phyloP scores from a whole-genome alignment of 2,113 vertebrate species.

The Malurus alboscapulatus region DNA sequence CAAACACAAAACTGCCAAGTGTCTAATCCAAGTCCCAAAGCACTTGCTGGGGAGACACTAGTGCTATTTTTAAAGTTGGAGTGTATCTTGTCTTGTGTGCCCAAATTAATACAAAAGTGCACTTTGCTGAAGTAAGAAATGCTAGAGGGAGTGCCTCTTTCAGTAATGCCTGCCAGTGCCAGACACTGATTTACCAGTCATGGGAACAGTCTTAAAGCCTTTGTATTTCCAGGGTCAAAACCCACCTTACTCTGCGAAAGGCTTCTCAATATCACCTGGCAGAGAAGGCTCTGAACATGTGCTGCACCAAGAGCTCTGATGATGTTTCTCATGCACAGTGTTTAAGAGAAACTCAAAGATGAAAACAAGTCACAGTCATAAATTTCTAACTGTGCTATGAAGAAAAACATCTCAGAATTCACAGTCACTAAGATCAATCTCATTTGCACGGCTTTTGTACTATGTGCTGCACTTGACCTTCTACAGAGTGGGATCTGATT shows the following conservation, averaged over 20 bases:
- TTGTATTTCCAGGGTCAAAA: not conserved
- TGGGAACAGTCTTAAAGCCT: not conserved
- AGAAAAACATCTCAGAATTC: not conserved
- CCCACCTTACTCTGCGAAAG: not conserved
- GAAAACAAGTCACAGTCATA: not conserved
- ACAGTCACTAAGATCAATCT: not conserved
- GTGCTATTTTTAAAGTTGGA: slow-evolving; percentile 39
- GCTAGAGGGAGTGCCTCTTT: not conserved
- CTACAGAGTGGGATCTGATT: not conserved
- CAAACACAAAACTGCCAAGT: not conserved
- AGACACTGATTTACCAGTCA: not conserved
- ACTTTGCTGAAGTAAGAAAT: slow-evolving; percentile 45
- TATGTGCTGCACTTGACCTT: not conserved
- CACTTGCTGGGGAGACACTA: slow-evolving; percentile 28
- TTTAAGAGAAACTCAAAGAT: not conserved
- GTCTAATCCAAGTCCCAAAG: slow-evolving; percentile 36
- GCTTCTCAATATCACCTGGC: not conserved
- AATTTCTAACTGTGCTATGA: not conserved
- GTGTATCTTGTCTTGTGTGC: slow-evolving; percentile 27
- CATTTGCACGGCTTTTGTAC: not conserved
- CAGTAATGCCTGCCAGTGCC: not conserved
- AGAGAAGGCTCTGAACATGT: not conserved
- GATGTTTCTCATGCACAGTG: not conserved
- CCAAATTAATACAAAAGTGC: slow-evolving; percentile 32
- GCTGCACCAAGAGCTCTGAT: not conserved